Conservation (phyloP, 2,888 invertebrate species). For the Parochlus steinenii region DNA sequence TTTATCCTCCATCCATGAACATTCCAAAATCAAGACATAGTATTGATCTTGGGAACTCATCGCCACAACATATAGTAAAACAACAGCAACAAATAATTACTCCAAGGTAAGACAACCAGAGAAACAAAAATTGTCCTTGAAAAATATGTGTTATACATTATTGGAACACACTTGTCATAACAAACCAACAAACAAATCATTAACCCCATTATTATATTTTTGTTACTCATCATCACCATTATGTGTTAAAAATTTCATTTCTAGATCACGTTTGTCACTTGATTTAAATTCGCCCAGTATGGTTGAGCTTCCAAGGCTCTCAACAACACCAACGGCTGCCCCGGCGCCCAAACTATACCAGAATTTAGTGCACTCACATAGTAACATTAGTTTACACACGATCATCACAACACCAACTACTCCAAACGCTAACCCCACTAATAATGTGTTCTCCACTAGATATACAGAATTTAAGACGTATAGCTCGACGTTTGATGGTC, state of each 20-base stretch:
- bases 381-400: too few species aligned
- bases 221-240: conserved; percentile 1
- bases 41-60: conserved; percentile 47
- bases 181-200: background rate
- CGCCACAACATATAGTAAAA: conserved; percentile 35
- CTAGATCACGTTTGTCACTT: conserved; percentile 22
- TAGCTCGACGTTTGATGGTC: conserved; percentile 14
- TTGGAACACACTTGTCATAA: background rate
- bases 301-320: conserved; percentile 15
- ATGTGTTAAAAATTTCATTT: too few species aligned
- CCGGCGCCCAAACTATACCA: too few species aligned
- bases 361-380: too few species aligned
- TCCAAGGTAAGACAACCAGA: conserved; percentile 18
- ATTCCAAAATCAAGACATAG: conserved; percentile 50
- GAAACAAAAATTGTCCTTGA: background rate
- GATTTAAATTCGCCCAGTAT: conserved; percentile 21
- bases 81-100: conserved; percentile 24
- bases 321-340: conserved; percentile 1
- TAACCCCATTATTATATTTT: conserved; percentile 1
- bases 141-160: too few species aligned
- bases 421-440: conserved; percentile 6
- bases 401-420: conserved; percentile 10
- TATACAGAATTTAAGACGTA: conserved; percentile 16
- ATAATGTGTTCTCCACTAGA: conserved; percentile 13
- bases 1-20: conserved; percentile 36